Percentiles rank a stretch among this genome's conserved stretches.
Evolutionary conservation across 2,888 invertebrate genomes (phyloP).

Genomic region (Epistrophella euchroma): DNA sequence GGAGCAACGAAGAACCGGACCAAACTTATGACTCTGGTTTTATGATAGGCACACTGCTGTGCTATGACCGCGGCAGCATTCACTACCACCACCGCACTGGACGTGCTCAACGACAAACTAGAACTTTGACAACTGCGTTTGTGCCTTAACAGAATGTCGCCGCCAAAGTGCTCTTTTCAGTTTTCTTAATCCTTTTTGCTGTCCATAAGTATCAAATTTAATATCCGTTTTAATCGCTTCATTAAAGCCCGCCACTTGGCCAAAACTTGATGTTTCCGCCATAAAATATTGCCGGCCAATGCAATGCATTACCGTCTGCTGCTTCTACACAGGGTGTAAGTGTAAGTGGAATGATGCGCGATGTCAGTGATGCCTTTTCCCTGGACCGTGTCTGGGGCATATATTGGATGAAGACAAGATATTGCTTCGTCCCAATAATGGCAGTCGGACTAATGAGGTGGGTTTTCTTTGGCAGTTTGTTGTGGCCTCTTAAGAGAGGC

Average conservation of each 20-base stretch:
- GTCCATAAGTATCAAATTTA: conserved; percentile 76
- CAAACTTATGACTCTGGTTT: conserved; percentile 67
- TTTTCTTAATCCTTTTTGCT: conserved; percentile 71
- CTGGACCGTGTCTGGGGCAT: conserved; percentile 10
- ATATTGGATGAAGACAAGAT: conserved; percentile 32
- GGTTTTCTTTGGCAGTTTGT: conserved; percentile 37
- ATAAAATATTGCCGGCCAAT: conserved; percentile 70
- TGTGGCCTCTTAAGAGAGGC: conserved; percentile 21
- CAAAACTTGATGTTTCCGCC: conserved; percentile 71
- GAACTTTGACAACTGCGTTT: conserved; percentile 23
- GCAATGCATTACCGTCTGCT: conserved; percentile 72
- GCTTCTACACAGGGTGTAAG: conserved; percentile 23
- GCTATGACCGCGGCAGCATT: background rate
- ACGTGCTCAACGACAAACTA: conserved; percentile 11
- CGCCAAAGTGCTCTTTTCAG: conserved; percentile 56
- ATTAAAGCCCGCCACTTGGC: conserved; percentile 71
- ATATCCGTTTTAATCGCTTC: conserved; percentile 75
- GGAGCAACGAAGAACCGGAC: conserved; percentile 43
- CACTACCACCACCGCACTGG: background rate
- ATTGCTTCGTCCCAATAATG: conserved; percentile 51
- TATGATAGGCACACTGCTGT: conserved; percentile 60
- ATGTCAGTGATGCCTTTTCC: conserved; percentile 55
- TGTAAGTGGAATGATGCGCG: conserved; percentile 40
- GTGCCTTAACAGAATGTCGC: conserved; percentile 7
- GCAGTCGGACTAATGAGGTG: conserved; percentile 62